phyloP scores from a whole-genome alignment of 2,113 vertebrate species.

The Mungos mungo region DNA sequence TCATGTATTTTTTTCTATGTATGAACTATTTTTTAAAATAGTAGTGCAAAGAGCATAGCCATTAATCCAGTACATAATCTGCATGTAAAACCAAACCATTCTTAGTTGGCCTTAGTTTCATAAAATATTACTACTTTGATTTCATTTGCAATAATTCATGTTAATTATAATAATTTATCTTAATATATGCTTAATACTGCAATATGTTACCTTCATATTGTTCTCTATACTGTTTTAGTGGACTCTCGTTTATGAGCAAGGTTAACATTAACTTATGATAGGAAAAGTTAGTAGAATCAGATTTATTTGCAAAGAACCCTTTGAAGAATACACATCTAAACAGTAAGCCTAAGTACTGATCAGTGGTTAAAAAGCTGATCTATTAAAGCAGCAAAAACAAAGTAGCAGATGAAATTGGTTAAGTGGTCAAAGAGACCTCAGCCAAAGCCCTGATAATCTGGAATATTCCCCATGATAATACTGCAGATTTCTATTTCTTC shows the following conservation, averaged over 20 bases:
- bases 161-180: neutral
- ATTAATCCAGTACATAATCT: neutral
- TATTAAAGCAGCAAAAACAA: neutral
- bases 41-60: neutral
- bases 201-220: neutral
- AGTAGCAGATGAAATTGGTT: neutral
- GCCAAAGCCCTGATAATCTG: neutral
- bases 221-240: neutral
- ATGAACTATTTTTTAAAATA: neutral
- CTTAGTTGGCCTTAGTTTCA: neutral
- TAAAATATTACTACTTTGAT: neutral
- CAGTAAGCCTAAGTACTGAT: neutral
- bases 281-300: neutral
- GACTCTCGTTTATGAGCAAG: neutral
- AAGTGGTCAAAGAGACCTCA: neutral
- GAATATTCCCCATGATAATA: neutral
- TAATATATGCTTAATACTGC: neutral
- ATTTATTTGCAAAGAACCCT: neutral
- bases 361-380: neutral
- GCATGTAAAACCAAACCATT: neutral
- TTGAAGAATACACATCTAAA: conserved; percentile 11
- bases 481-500: neutral
- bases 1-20: neutral
- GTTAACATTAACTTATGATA: neutral
- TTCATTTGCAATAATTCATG: neutral